Conservation (phyloP, 2,797 vertebrate species). For the Monodelphis domestica region DNA sequence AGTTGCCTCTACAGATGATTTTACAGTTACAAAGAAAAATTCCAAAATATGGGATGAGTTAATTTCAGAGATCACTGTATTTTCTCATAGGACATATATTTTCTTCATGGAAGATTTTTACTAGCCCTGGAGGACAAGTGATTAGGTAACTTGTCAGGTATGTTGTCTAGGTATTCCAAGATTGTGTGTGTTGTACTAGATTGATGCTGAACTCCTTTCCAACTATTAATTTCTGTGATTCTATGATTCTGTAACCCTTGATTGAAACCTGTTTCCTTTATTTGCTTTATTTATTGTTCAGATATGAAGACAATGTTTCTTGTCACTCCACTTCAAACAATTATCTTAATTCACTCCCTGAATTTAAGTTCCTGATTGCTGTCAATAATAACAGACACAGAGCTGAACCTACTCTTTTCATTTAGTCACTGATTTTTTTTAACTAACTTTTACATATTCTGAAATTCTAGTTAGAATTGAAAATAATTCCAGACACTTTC, state of each 20-base stretch:
- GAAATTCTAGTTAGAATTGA: background rate
- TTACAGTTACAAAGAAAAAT: background rate
- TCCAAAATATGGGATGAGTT: background rate
- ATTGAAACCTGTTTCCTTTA: background rate
- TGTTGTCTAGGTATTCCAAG: background rate
- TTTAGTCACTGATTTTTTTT: conserved; percentile 35
- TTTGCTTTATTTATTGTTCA: background rate
- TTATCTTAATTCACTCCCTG: background rate
- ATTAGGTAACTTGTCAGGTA: background rate
- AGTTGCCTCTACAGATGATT: background rate
- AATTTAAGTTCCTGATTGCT: conserved; percentile 48
- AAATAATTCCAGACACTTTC: background rate
- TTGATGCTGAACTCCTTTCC: background rate
- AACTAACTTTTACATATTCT: conserved; percentile 32
- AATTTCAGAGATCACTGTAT: background rate
- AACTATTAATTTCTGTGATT: background rate
- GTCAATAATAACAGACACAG: conserved; percentile 1
- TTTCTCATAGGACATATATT: background rate
- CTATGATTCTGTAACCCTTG: background rate
- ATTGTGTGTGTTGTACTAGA: background rate
- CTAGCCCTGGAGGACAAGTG: background rate
- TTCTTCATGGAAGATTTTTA: background rate
- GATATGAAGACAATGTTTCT: background rate
- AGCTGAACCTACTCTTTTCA: background rate
- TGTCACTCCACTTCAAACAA: background rate